phyloP scores from a whole-genome alignment of 2,888 invertebrate species.

The Drosophila kokeensis region DNA sequence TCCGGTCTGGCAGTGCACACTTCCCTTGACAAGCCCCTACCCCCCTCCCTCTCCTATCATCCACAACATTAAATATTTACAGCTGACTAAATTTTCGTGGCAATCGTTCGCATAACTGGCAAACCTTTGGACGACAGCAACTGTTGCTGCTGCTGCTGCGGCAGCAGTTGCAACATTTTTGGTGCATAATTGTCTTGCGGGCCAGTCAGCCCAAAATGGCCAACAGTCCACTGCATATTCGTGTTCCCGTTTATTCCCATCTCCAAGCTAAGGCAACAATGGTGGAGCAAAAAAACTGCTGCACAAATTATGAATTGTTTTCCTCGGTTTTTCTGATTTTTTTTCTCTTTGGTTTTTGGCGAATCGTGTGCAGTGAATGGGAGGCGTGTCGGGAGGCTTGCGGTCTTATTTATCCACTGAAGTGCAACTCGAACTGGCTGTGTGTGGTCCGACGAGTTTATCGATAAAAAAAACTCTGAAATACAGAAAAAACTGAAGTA shows the following conservation, averaged over 20 bases:
- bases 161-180: slow-evolving; percentile 57
- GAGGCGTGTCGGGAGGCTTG: slow-evolving; percentile 54
- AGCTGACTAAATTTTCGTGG: slow-evolving; percentile 70
- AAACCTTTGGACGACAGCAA: slow-evolving; percentile 3
- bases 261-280: slow-evolving; percentile 13
- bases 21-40: not conserved
- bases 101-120: slow-evolving; percentile 39
- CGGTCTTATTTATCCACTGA: slow-evolving; percentile 36
- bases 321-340: slow-evolving; percentile 18
- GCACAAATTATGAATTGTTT: slow-evolving; percentile 62
- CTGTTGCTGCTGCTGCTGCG: slow-evolving; percentile 37
- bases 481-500: slow-evolving; percentile 37
- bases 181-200: slow-evolving; percentile 65
- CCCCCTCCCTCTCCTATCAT: slow-evolving; percentile 13
- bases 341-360: slow-evolving; percentile 5
- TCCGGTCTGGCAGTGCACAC: slow-evolving; percentile 28
- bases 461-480: slow-evolving; percentile 44
- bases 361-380: slow-evolving; percentile 54
- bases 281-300: slow-evolving; percentile 28
- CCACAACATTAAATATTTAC: slow-evolving; percentile 45
- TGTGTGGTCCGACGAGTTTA: slow-evolving; percentile 68
- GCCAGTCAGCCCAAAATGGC: slow-evolving; percentile 17
- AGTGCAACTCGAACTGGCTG: slow-evolving; percentile 31
- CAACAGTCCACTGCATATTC: slow-evolving; percentile 14
- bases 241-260: slow-evolving; percentile 13